Evolutionary conservation across 2,888 invertebrate species (phyloP), one percentile per base, ranked within the genome.

Genomic region (Mimumesa dahlbomi): DNA sequence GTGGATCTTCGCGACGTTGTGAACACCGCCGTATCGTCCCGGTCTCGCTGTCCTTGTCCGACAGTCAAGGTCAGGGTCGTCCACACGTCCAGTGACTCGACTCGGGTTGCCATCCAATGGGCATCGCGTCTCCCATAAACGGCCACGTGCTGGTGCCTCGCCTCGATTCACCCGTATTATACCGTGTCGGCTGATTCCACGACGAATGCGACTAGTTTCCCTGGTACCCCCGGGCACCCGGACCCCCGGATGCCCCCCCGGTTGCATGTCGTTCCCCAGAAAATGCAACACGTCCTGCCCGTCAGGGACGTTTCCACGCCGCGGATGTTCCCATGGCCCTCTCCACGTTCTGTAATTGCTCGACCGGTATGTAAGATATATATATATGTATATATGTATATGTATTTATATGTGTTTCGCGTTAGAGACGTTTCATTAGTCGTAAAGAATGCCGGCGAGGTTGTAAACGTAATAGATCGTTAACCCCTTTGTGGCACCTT

Each of bases 11-110:
- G n/a, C n/a, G n/a, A n/a, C n/a, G 62, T 67, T 77, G 77, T 73
- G 79, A 66, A 62, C 79, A 56, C 7, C 25, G 66, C 79, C 45
- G 59, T 57, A 79, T 42, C 49, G 63, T 79, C 73, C 71, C 62
- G 67, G 25, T 25, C 25, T 25, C 25, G 25, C 66, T 79, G 79
- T 82, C 82, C 79, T 82, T 75, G 82, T 79, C 77, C 73, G 71
- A 66, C 76, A 77, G 80, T 81, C 84, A 85, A 85, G 85, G 85
- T 84, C 85, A 85, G 77, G 85, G 84, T 82, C 82, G 77, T 76
- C 77, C 65, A 64, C 68, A 66, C 75, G 71, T 82, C 73, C 68
- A 71, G 64, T 76, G 79, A 74, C 79, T 71, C 71, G 67, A 19
- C 69, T 50, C 40, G 42, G 48, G 63, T 75, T 57, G 67, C 76